Conservation (phyloP, 2,888 invertebrate genomes). For the Leptinotarsa rubiginosa region DNA sequence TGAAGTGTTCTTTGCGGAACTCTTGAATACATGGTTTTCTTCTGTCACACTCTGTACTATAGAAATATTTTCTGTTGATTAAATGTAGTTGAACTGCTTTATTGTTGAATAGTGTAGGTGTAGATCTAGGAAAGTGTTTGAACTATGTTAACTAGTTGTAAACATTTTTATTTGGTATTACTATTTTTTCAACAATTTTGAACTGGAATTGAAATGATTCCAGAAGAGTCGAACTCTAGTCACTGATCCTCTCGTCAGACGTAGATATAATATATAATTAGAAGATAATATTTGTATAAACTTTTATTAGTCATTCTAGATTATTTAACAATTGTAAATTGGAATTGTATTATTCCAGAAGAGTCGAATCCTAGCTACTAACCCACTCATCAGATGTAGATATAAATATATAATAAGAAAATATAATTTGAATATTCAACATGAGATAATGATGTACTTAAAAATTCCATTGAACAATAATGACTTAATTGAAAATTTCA, state of each 20-base stretch:
- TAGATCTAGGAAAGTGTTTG: slow-evolving; percentile 20
- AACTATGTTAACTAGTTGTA: slow-evolving; percentile 42
- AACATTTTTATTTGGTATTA: slow-evolving; percentile 27
- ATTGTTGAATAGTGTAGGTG: slow-evolving; percentile 31
- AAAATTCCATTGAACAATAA: slow-evolving; percentile 11
- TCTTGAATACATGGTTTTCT: neutral
- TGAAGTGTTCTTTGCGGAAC: neutral
- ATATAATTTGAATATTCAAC: slow-evolving; percentile 29
- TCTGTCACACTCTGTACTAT: neutral
- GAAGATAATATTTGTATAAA: slow-evolving; percentile 30
- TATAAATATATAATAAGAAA: slow-evolving; percentile 27
- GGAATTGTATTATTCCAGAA: slow-evolving; percentile 38
- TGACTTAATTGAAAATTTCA: slow-evolving; percentile 14
- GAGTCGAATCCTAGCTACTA: slow-evolving; percentile 47
- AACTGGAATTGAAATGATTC: slow-evolving; percentile 37
- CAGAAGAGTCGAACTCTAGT: slow-evolving; percentile 45
- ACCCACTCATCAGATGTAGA: slow-evolving; percentile 34
- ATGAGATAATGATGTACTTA: too few species aligned
- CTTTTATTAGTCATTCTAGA: slow-evolving; percentile 24
- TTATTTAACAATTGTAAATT: slow-evolving; percentile 28
- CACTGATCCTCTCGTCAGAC: slow-evolving; percentile 41
- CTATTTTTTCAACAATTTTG: slow-evolving; percentile 29
- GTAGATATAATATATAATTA: slow-evolving; percentile 32
- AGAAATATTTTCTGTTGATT: neutral
- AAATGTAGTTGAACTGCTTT: slow-evolving; percentile 25